These are phyloP conservation scores for Pedionomus torquatus DNA, from an alignment of 2,113 vertebrate genomes.

Conservation along the genomic window DNA sequence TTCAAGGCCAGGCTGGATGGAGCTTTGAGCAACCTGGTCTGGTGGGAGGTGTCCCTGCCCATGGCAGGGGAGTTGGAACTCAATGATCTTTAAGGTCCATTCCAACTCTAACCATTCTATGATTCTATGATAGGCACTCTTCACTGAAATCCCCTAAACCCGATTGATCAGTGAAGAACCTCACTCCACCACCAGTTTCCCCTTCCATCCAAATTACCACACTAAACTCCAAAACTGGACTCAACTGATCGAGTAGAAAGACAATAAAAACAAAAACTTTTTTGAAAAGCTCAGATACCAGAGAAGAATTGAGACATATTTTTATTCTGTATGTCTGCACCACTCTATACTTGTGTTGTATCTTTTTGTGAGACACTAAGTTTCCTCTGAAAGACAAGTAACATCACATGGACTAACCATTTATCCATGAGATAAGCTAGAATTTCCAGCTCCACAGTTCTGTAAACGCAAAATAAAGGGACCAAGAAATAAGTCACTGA, in stretches of 20 bases:
- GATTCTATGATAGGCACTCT: not conserved
- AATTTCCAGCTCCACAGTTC: not conserved
- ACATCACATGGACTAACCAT: not conserved
- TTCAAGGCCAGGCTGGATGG: too few species aligned
- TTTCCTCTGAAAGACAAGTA: not conserved
- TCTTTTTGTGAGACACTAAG: not conserved
- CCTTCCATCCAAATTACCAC: not conserved
- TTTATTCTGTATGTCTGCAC: accelerated
- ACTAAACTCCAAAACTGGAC: not conserved
- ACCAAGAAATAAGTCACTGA: not conserved
- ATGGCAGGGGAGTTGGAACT: too few species aligned
- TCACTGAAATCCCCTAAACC: not conserved
- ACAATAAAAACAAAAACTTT: not conserved
- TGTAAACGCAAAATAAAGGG: conserved; percentile 1
- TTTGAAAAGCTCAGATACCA: not conserved
- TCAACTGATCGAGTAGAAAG: not conserved
- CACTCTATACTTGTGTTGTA: not conserved
- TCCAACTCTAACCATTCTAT: too few species aligned
- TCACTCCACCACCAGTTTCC: not conserved
- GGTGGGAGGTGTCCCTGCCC: too few species aligned
- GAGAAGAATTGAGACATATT: not conserved
- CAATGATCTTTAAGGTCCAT: too few species aligned
- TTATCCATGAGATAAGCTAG: not conserved
- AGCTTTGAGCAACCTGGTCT: too few species aligned
- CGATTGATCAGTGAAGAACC: not conserved